Conservation (phyloP, 2,888 invertebrate species). For the Mesorhabditis sp. region DNA sequence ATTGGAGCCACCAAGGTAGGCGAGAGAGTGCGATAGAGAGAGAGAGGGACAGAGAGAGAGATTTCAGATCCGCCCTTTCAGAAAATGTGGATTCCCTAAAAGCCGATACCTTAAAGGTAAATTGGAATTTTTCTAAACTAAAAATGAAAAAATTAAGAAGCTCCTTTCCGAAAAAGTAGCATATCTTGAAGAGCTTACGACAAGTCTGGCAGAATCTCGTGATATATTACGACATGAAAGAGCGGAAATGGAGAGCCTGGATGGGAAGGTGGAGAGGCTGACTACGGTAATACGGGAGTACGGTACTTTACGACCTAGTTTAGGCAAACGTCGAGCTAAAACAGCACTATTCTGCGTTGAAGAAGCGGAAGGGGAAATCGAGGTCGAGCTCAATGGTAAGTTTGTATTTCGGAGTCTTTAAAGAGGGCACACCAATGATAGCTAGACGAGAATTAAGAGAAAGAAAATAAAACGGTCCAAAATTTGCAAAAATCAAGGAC, state of each 20-base stretch:
- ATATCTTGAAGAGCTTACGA: not conserved
- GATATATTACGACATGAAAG: not conserved
- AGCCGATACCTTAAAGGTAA: not conserved
- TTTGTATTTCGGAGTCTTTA: too few relatives aligned
- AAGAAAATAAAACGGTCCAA: too few relatives aligned
- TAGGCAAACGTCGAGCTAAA: not conserved
- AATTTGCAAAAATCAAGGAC: too few relatives aligned
- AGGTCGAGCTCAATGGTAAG: not conserved
- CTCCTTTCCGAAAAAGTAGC: not conserved
- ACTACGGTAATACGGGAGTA: not conserved
- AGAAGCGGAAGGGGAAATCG: slow-evolving; percentile 2
- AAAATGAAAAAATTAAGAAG: not conserved
- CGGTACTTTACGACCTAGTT: not conserved
- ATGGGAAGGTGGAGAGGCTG: not conserved
- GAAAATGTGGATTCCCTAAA: not conserved
- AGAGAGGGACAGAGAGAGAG: not conserved
- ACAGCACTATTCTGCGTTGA: not conserved
- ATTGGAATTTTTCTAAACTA: not conserved
- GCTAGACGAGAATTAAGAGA: too few relatives aligned
- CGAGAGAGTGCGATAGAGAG: not conserved
- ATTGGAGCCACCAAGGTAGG: not conserved
- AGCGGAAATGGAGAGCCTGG: not conserved
- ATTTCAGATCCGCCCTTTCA: not conserved
- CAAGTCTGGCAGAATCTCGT: not conserved
- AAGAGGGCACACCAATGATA: too few relatives aligned